Conservation (phyloP, 2,797 vertebrate species). For the Syndactyla subalaris region DNA sequence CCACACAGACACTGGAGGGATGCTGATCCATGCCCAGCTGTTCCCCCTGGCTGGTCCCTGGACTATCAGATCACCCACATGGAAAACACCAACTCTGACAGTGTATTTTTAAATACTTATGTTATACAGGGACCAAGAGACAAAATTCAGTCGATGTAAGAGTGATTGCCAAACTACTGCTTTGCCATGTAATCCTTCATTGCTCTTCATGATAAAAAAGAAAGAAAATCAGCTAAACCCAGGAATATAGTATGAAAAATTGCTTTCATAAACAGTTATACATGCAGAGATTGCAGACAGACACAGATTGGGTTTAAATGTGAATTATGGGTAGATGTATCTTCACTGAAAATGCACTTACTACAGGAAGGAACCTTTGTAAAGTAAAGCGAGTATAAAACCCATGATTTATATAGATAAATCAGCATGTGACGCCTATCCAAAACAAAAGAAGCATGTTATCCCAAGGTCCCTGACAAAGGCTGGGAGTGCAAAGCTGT, state of each 20-base stretch:
- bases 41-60: rapidly evolving
- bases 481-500: not conserved
- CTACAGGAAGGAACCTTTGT: not conserved
- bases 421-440: not conserved
- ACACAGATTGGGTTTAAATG: not conserved
- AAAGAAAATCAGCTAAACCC: not conserved
- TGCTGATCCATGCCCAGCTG: not conserved
- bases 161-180: not conserved
- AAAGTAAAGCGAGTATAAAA: not conserved
- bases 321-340: not conserved
- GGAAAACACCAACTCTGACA: not conserved
- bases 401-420: not conserved
- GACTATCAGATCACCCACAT: not conserved
- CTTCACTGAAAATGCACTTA: not conserved
- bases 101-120: not conserved
- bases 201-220: not conserved
- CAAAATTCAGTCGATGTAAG: not conserved
- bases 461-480: not conserved
- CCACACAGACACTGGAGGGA: not conserved
- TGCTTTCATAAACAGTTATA: not conserved
- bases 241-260: not conserved
- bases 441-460: not conserved
- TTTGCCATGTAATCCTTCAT: not conserved
- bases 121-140: not conserved
- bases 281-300: not conserved